Percentiles rank a stretch among this genome's conserved stretches.
phyloP scores from a whole-genome alignment of 2,113 vertebrate species.

The Heterocephalus glaber region DNA sequence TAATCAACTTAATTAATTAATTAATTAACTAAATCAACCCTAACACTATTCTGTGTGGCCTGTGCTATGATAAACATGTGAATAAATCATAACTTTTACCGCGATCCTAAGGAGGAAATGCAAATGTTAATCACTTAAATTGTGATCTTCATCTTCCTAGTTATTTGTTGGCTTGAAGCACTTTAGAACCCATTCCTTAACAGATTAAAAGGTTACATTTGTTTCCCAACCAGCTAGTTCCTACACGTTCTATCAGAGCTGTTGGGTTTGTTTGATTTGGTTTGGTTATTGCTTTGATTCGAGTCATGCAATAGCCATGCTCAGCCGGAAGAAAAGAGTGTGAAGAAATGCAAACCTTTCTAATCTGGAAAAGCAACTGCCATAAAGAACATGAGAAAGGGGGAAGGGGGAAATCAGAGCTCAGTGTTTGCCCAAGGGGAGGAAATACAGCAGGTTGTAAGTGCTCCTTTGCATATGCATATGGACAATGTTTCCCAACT shows the following conservation, averaged over 20 bases:
- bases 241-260: conserved; percentile 48
- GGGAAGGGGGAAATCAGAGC: not conserved
- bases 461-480: conserved; percentile 55
- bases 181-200: conserved; percentile 48
- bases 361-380: conserved; percentile 74
- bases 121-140: not conserved
- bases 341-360: conserved; percentile 72
- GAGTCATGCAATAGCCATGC: conserved; percentile 22
- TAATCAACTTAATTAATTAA: not conserved
- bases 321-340: conserved; percentile 44
- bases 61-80: not conserved
- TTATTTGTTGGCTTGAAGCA: conserved; percentile 36
- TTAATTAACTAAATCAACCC: conserved; percentile 47
- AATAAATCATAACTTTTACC: conserved; percentile 3
- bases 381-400: conserved; percentile 69
- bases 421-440: conserved; percentile 52
- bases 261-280: conserved; percentile 40
- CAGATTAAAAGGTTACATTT: conserved; percentile 65
- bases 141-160: conserved; percentile 43
- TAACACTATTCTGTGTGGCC: not conserved
- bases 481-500: conserved; percentile 80
- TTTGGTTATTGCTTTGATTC: conserved; percentile 59
- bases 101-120: conserved; percentile 17
- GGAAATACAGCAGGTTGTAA: conserved; percentile 67
- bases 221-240: conserved; percentile 53